Percentiles rank a stretch among this genome's conserved stretches.
Evolutionary conservation across 2,113 vertebrate genomes (phyloP).

Genomic region (Strix uralensis): DNA sequence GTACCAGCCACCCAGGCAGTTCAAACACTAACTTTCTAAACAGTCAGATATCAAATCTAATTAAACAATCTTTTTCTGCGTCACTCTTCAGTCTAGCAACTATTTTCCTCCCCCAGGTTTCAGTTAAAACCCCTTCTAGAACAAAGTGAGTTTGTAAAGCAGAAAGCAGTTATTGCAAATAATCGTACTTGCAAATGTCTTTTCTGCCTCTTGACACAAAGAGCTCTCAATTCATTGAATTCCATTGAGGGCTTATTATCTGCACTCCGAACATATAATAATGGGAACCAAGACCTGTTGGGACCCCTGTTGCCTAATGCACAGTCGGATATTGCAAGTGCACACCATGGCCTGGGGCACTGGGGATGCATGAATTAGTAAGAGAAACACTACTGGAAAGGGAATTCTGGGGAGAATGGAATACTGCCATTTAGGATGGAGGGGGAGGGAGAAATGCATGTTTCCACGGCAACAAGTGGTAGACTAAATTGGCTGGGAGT

Average conservation of each 20-base stretch:
- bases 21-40: neutral
- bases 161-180: constrained; percentile 14
- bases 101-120: neutral
- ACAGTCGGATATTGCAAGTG: neutral
- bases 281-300: neutral
- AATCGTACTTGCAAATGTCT: constrained; percentile 41
- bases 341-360: neutral
- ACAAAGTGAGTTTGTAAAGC: neutral
- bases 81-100: neutral
- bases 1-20: neutral
- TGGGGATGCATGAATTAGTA: neutral
- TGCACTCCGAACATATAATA: neutral
- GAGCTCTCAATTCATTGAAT: constrained; percentile 34
- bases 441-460: neutral
- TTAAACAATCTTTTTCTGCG: neutral
- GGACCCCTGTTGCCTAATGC: neutral
- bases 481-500: constrained; percentile 14
- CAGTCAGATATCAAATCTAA: neutral
- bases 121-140: neutral
- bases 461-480: constrained; percentile 65
- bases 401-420: neutral
- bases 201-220: constrained; percentile 49
- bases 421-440: neutral
- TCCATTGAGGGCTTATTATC: constrained; percentile 31
- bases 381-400: neutral